phyloP scores from a whole-genome alignment of 1,140 invertebrate genomes.

The Lycorma delicatula region DNA sequence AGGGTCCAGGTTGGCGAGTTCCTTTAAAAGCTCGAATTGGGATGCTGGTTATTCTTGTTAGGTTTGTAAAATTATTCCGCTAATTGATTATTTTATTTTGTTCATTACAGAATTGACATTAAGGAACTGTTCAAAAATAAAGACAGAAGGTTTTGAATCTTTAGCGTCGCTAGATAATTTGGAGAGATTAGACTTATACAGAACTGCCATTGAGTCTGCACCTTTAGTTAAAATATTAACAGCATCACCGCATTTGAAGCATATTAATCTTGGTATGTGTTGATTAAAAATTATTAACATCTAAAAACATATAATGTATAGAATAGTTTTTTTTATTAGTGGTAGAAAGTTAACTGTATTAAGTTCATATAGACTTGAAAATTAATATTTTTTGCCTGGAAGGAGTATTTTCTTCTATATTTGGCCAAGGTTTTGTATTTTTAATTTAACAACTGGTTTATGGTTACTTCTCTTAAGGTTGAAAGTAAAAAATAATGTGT shows the following conservation, averaged over 20 bases:
- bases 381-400: too few relatives aligned
- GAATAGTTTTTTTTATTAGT: too few relatives aligned
- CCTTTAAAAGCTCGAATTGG: not conserved
- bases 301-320: too few relatives aligned
- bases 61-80: not conserved
- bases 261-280: slow-evolving; percentile 58
- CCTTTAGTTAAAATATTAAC: slow-evolving; percentile 54
- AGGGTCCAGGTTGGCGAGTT: not conserved
- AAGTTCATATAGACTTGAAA: too few relatives aligned
- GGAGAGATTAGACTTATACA: slow-evolving; percentile 66
- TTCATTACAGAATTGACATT: slow-evolving; percentile 53
- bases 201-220: slow-evolving; percentile 54
- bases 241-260: slow-evolving; percentile 55
- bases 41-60: not conserved
- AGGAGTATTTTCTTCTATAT: too few relatives aligned
- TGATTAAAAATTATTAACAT: too few relatives aligned
- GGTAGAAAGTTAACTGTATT: too few relatives aligned
- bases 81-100: not conserved
- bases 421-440: too few relatives aligned
- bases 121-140: slow-evolving; percentile 44
- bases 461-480: too few relatives aligned
- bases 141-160: slow-evolving; percentile 48
- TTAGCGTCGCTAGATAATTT: slow-evolving; percentile 54
- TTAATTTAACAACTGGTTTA: too few relatives aligned
- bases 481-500: too few relatives aligned